Conservation (phyloP, 2,888 invertebrate species). For the Chymomyza fuscimana region DNA sequence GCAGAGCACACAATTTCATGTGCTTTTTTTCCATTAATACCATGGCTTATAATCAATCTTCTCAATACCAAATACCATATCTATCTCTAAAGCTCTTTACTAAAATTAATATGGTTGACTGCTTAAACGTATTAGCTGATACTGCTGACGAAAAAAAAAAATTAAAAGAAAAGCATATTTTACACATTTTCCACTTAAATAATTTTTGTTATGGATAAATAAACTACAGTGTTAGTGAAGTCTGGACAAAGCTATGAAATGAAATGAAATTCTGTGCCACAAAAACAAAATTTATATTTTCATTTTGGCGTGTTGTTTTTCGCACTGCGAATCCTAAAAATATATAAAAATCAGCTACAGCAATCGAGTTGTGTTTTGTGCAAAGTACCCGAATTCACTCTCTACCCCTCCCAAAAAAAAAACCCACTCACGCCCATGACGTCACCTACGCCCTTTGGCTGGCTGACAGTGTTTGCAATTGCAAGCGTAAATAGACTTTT, state of each 20-base stretch:
- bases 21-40: too few relatives aligned
- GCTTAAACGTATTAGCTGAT: not conserved
- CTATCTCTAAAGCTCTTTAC: too few relatives aligned
- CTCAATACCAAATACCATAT: too few relatives aligned
- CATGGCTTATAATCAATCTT: too few relatives aligned
- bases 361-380: constrained; percentile 20
- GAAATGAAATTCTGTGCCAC: constrained; percentile 4
- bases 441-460: not conserved
- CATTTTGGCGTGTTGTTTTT: constrained; percentile 11
- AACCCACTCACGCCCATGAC: not conserved
- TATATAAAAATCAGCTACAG: constrained; percentile 37
- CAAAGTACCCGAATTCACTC: not conserved
- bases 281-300: constrained; percentile 12
- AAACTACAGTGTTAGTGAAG: not conserved
- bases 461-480: constrained; percentile 51
- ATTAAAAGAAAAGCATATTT: constrained; percentile 39
- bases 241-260: not conserved
- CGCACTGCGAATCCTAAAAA: constrained; percentile 38
- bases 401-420: not conserved
- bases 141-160: not conserved
- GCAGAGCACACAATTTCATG: too few relatives aligned
- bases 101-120: too few relatives aligned
- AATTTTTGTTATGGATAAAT: constrained; percentile 1
- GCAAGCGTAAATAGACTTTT: constrained; percentile 72
- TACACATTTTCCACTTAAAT: constrained; percentile 57